These are phyloP conservation scores for Synergus laeviventris DNA, from an alignment of 2,888 invertebrate species.

Conservation along the genomic window DNA sequence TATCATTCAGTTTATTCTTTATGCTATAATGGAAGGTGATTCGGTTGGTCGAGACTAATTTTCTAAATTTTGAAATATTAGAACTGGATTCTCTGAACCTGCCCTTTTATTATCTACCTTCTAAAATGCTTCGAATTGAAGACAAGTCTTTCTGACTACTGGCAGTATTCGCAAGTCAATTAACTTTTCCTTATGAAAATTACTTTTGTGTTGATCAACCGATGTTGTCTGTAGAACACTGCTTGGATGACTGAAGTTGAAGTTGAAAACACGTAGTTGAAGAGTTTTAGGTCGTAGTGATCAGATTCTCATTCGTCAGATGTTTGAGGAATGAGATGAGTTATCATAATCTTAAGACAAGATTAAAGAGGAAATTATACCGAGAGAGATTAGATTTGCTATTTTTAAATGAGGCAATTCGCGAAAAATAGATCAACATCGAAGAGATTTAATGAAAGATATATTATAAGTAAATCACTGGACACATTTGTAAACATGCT, in stretches of 20 bases:
- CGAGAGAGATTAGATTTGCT: conserved; percentile 38
- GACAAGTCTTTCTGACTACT: conserved; percentile 14
- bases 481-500: conserved; percentile 61
- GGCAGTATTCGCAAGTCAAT: conserved; percentile 58
- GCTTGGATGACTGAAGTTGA: conserved; percentile 27
- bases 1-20: not conserved
- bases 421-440: conserved; percentile 31
- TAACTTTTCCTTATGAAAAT: conserved; percentile 39
- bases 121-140: not conserved
- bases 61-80: conserved; percentile 29
- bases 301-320: not conserved
- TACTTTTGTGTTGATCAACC: not conserved
- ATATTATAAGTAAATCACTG: conserved; percentile 41
- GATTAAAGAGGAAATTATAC: conserved; percentile 41
- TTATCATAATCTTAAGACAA: conserved; percentile 48
- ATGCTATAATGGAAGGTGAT: not conserved
- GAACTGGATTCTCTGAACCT: not conserved
- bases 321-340: conserved; percentile 24
- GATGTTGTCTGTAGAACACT: not conserved
- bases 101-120: no score
- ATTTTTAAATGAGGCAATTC: conserved; percentile 43
- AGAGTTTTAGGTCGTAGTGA: not conserved
- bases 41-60: not conserved
- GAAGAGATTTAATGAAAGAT: conserved; percentile 37
- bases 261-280: conserved; percentile 30